These are phyloP conservation scores for Megastigmus dorsalis DNA, from an alignment of 2,888 invertebrate genomes.

Conservation along the genomic window DNA sequence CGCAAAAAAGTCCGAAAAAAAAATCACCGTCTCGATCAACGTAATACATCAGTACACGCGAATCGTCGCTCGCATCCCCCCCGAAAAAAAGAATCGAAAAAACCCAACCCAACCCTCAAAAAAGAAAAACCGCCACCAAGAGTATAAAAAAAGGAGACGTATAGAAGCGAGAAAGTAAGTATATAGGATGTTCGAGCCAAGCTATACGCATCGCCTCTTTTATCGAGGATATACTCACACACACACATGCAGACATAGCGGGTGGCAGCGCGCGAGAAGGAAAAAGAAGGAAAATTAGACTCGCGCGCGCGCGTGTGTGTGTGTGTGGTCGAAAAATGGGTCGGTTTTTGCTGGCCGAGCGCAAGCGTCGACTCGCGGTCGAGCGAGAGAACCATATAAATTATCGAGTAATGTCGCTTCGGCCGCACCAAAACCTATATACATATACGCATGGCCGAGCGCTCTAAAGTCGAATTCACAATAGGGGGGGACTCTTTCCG, in stretches of 20 bases:
- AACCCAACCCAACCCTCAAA: not conserved
- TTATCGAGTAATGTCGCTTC: slow-evolving; percentile 41
- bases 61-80: no score
- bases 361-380: no score
- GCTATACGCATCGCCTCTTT: not conserved
- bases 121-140: not conserved
- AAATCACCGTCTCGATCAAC: no score
- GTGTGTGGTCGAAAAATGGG: slow-evolving; percentile 54
- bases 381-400: no score
- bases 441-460: slow-evolving; percentile 25
- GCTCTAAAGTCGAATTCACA: slow-evolving; percentile 30
- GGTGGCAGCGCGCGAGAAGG: not conserved
- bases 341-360: slow-evolving; percentile 53
- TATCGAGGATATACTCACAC: slow-evolving; percentile 20
- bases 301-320: not conserved
- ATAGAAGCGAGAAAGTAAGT: not conserved
- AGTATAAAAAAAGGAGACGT: no score
- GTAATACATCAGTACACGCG: no score
- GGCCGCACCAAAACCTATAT: no score
- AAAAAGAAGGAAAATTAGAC: slow-evolving; percentile 20
- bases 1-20: no score
- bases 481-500: not conserved
- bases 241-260: no score
- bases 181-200: not conserved
- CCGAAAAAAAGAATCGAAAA: not conserved